Base-by-base conservation (phyloP, 2,888 invertebrate genomes). In the Drosophila neoperkinsi region DNA sequence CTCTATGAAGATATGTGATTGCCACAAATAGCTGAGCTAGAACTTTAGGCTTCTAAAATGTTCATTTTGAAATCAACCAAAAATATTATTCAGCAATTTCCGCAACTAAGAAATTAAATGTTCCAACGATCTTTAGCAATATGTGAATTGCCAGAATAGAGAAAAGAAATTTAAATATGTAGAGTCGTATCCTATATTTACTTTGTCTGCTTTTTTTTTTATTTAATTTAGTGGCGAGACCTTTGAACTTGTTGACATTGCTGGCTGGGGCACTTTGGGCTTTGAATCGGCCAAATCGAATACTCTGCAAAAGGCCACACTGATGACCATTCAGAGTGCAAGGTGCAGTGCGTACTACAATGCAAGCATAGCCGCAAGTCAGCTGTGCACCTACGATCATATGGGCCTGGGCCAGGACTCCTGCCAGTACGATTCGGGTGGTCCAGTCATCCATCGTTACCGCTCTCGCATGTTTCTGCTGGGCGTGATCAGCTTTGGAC, bases 401-500 rank as follows among this genome's bases (percentile, higher is more conserved):
- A 53, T 62, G 3, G 91, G 91, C 2, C 46, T 74, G 53, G 91
- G 91, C 0, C 90, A 89, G 60, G 95, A 95, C 77, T 90, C 94
- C 1, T 95, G 95, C 68, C 94, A 92, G 65, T 88, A 90, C 70
- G 94, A 94, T 77, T 94, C 94, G 1, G 95, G 95, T 1, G 95
- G 95, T 0, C 95, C 95, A 0, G 84, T 94, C 6, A 77, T 94
- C 2, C 33, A 76, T 5, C 94, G 94, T 91, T 91, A 93, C 73
- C 65, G 72, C 68, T 78, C 83, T 4, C 91, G 94, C 61, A 78
- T 94, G 59, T 93, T 93, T 49, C 77, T 94, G 2, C 63, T 94
- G 1, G 96, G 95, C 10, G 82, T 95, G 18, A 94, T 95, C 58
- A 94, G 94, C 53, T 94, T 88, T 76, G 95, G 96, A 21, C 74